These are phyloP conservation scores for Agelaius tricolor DNA, from an alignment of 2,113 vertebrate species.

Conservation along the genomic window DNA sequence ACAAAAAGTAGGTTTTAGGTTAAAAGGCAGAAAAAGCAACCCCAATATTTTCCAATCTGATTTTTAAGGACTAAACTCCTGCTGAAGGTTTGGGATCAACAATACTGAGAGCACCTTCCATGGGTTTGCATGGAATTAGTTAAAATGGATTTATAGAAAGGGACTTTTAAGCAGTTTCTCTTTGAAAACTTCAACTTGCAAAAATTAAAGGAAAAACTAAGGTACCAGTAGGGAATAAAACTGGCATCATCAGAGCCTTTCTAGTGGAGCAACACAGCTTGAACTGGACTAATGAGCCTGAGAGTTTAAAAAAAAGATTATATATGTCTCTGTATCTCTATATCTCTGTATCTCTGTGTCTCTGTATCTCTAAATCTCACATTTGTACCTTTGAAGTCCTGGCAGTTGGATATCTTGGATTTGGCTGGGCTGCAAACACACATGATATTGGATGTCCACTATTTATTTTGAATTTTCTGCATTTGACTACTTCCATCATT, in stretches of 20 bases:
- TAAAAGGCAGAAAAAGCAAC: not conserved
- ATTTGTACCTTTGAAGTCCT: not conserved
- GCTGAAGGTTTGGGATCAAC: not conserved
- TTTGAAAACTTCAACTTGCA: not conserved
- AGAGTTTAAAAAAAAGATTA: not conserved
- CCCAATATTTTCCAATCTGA: not conserved
- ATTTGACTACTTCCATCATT: not conserved
- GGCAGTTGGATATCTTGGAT: not conserved
- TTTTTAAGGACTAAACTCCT: not conserved
- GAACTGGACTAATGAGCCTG: constrained; percentile 53
- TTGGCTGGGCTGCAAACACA: not conserved
- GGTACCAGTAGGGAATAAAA: not conserved
- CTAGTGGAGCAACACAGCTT: constrained; percentile 41
- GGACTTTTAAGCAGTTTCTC: not conserved
- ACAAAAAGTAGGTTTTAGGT: not conserved
- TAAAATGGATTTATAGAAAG: not conserved
- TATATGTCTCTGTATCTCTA: not conserved
- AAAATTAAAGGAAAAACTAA: not conserved
- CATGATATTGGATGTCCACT: not conserved
- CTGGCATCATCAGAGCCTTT: constrained; percentile 23
- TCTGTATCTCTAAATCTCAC: not conserved
- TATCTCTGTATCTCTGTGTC: not conserved
- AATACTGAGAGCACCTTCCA: not conserved
- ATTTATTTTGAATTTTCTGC: not conserved
- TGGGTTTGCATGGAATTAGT: not conserved